phyloP scores from a whole-genome alignment of 2,797 vertebrate species.

The Danio tinwini region DNA sequence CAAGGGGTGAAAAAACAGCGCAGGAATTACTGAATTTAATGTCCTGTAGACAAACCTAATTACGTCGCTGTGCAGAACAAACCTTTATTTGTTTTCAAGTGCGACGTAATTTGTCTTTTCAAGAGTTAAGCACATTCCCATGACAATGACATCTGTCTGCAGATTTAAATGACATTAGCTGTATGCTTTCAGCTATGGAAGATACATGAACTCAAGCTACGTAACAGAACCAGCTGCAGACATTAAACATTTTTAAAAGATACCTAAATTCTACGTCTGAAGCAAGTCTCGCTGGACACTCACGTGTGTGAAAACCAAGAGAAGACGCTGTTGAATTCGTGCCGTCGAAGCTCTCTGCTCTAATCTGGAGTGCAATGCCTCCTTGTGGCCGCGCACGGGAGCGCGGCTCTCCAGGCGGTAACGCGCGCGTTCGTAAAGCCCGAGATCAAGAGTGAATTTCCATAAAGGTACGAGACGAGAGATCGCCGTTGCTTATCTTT shows the following conservation, averaged over 20 bases:
- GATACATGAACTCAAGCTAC: not conserved
- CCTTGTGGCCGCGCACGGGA: slow-evolving; percentile 77
- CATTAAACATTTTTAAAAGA: not conserved
- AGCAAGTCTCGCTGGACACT: not conserved
- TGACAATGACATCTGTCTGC: slow-evolving; percentile 32
- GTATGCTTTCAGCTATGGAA: slow-evolving; percentile 44
- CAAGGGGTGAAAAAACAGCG: not conserved
- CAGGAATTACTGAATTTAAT: slow-evolving; percentile 8
- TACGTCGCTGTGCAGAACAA: slow-evolving; percentile 12
- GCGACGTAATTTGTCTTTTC: slow-evolving; percentile 40
- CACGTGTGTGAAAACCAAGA: not conserved
- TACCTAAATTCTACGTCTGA: not conserved
- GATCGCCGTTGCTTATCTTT: slow-evolving; percentile 85
- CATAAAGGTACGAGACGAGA: slow-evolving; percentile 78
- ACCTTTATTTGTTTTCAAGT: slow-evolving; percentile 43
- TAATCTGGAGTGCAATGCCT: slow-evolving; percentile 88
- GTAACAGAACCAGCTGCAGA: not conserved
- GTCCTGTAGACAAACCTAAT: slow-evolving; percentile 7
- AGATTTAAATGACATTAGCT: slow-evolving; percentile 29
- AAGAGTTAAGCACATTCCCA: slow-evolving; percentile 48
- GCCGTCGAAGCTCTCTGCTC: slow-evolving; percentile 35
- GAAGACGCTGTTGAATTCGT: not conserved
- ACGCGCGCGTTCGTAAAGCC: slow-evolving; percentile 66
- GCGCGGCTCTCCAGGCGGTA: slow-evolving; percentile 70
- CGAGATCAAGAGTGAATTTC: slow-evolving; percentile 68